Evolutionary conservation across 1,140 invertebrate genomes (phyloP), one percentile per base, ranked within the genome.

Genomic region (Scaptodrosophila lebanonensis): DNA sequence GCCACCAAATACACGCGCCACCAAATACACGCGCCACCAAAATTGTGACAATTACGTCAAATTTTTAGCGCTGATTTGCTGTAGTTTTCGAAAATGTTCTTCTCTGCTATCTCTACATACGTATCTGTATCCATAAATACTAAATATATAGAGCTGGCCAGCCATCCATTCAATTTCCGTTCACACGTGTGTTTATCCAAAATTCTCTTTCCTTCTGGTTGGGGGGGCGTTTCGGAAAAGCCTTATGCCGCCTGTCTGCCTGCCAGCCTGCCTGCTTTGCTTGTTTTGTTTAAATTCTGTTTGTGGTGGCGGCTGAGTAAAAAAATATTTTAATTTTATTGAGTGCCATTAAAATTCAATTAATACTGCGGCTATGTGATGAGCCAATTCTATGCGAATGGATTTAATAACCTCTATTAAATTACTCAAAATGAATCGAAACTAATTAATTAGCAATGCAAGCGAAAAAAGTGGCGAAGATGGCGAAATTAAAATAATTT

Each of bases 161-260:
- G 60, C 56, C 52, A n/a, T 25, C 3, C 22, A 68, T 66, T 72
- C 68, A 64, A 68, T 79, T 77, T 64, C 52, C 73, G 52, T 79
- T 77, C 73, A 65, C 73, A 77, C 73, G 75, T 77, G 75, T 77
- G 73, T 79, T 77, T 77, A 79, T 73, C 68, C 79, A 58, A n/a
- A n/a, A 68, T 40, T 42, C 36, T 54, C 43, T 39, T 56, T 61
- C 47, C 15, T 45, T 56, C 57, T 65, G 16, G 38, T 15, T 15
- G 73, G 20, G 64, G 59, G 62, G 72, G 72, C 51, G 72, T 51
- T 30, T 25, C 22, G 22, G n/a, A n/a, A n/a, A n/a, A n/a, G n/a
- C n/a, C n/a, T n/a, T n/a, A n/a, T n/a, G 22, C n/a, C 33, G 40
- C 17, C 42, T 70, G 59, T 61, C 47, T 45, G 42, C 29, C 56